Base-by-base conservation (phyloP, 2,888 invertebrate species). In the Euproctis similis region DNA sequence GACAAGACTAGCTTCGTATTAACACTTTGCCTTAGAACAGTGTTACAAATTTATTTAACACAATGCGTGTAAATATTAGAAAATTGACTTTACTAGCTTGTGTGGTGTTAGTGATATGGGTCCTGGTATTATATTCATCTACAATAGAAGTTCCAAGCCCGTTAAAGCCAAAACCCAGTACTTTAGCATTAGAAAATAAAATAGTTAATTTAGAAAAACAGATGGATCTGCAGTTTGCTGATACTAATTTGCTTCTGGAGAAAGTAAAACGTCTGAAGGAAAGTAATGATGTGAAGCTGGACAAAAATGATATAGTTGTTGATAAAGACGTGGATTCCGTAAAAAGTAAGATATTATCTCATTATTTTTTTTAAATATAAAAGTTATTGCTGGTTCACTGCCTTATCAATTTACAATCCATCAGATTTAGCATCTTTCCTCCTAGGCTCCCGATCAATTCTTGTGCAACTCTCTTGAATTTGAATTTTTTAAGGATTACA, bases 41-140 rank as follows among this genome's bases (percentile, higher is more conserved):
- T 7, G 18, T 30, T 8, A 3, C 5, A 21, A 29, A 30, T 6
- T 8, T 8, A 13, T 18, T 9, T 9, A 26, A 10, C 21, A 77
- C 60, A 53, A 84, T 84, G 84, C 74, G 84, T 46, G 29, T 77
- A n/a, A 76, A 78, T 46, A 36, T 72, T 21, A 61, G 63, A 33
- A 80, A 70, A 58, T 31, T 76, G 20, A 46, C 64, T 3, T 28
- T 69, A 20, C 42, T 61, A 2, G 45, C 61, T 19, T 50, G 54
- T 8, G 33, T 64, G 8, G 32, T 64, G 4, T 37, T 62, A 2
- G 36, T 71, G 27, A 30, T 80, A 30, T 81, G 80, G 73, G 36
- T 77, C 3, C 22, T 78, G 4, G 47, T 68, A 31, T 58, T 67
- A 0, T 75, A 72, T 38, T 61, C 65, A 2, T 67, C 73, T 1